These are phyloP conservation scores for Drosophila arizonae DNA, from an alignment of 1,140 invertebrate genomes.

Conservation along the genomic window DNA sequence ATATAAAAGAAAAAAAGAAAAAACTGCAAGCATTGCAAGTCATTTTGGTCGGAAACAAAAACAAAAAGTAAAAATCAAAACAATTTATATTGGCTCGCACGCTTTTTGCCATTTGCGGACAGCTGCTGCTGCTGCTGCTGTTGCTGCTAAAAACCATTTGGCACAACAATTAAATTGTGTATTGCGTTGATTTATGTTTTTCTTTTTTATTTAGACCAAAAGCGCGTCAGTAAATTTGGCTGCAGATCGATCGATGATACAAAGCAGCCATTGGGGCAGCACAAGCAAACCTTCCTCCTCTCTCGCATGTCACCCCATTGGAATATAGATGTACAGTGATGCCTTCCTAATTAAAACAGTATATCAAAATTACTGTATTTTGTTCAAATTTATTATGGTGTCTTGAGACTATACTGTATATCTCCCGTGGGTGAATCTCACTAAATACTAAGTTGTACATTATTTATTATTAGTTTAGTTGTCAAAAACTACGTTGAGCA, in stretches of 20 bases:
- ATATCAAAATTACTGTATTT: no score
- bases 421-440: neutral
- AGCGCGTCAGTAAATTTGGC: slow-evolving; percentile 53
- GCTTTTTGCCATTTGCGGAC: slow-evolving; percentile 35
- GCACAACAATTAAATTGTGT: slow-evolving; percentile 63
- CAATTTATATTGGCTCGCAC: slow-evolving; percentile 55
- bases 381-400: no score
- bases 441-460: neutral
- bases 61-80: slow-evolving; percentile 32
- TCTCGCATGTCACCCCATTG: neutral
- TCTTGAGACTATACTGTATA: no score
- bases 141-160: slow-evolving; percentile 58
- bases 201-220: slow-evolving; percentile 52
- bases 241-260: slow-evolving; percentile 51
- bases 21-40: slow-evolving; percentile 57
- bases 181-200: slow-evolving; percentile 44
- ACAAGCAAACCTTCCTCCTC: neutral
- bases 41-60: slow-evolving; percentile 37
- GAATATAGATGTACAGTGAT: neutral
- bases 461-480: neutral
- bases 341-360: no score
- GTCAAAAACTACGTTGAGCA: neutral
- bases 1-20: slow-evolving; percentile 30
- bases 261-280: slow-evolving; percentile 33
- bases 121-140: slow-evolving; percentile 63